phyloP scores from a whole-genome alignment of 2,797 vertebrate species.

The Myoxocephalus aenaeus region DNA sequence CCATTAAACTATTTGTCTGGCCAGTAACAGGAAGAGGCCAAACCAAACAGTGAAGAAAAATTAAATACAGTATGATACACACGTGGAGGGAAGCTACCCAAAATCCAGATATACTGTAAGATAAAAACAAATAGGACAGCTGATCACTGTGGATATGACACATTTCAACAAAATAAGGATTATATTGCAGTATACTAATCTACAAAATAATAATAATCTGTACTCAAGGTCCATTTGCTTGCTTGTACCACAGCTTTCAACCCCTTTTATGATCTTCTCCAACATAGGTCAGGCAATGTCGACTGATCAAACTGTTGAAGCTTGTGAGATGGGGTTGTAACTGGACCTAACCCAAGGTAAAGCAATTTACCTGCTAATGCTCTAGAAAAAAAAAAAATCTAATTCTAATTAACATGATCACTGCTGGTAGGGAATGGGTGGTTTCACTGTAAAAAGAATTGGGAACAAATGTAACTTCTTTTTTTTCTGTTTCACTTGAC shows the following conservation, averaged over 20 bases:
- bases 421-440: neutral
- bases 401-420: neutral
- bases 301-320: neutral
- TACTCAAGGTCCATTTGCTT: neutral
- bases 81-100: neutral
- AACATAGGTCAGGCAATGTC: neutral
- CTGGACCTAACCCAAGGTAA: neutral
- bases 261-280: neutral
- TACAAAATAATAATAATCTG: neutral
- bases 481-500: neutral
- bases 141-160: neutral
- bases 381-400: neutral
- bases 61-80: constrained; percentile 29
- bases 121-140: constrained; percentile 1
- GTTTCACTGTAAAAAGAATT: neutral
- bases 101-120: constrained; percentile 16
- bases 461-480: neutral
- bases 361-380: neutral
- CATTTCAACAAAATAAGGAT: neutral
- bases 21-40: neutral
- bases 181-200: neutral
- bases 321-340: neutral
- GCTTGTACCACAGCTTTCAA: neutral
- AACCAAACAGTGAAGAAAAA: constrained; percentile 21
- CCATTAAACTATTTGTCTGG: constrained; percentile 34